Conservation (phyloP, 2,113 vertebrate species). For the Corythornis madagascariensis region DNA sequence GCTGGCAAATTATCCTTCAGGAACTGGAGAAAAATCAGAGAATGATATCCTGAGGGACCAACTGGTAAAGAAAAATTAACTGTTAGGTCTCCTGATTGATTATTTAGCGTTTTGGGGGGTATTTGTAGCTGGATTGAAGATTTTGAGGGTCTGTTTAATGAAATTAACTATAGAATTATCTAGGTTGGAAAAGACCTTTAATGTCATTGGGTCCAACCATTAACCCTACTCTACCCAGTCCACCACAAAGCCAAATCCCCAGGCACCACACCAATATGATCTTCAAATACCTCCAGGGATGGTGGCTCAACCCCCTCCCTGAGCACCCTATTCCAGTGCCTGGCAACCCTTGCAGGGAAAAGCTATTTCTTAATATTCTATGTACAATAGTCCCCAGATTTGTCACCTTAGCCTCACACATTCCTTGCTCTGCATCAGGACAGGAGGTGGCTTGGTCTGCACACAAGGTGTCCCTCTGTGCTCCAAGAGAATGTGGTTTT, state of each 20-base stretch:
- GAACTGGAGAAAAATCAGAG: slow-evolving; percentile 46
- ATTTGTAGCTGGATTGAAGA: not conserved
- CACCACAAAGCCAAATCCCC: no score
- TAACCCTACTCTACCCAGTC: no score
- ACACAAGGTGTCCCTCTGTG: not conserved
- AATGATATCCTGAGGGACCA: not conserved
- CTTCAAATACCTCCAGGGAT: no score
- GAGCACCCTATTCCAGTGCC: no score
- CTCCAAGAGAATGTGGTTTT: not conserved
- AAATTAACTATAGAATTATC: no score
- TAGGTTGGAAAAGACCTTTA: no score
- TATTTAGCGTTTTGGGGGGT: not conserved
- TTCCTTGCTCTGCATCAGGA: fast-evolving
- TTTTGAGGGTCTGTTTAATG: not conserved
- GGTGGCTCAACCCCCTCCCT: no score
- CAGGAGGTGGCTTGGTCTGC: not conserved
- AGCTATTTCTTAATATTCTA: no score
- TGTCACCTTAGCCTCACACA: not conserved
- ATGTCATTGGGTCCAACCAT: no score
- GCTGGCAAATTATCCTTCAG: slow-evolving; percentile 57
- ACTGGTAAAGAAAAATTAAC: slow-evolving; percentile 4
- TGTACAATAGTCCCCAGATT: not conserved
- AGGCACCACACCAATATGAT: no score
- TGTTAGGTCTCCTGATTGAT: not conserved
- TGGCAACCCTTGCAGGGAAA: no score